A percentile compares a stretch with the other conserved stretches of the same genome.
Conservation (phyloP, 2,113 vertebrate species). For the Phainopepla nitens region DNA sequence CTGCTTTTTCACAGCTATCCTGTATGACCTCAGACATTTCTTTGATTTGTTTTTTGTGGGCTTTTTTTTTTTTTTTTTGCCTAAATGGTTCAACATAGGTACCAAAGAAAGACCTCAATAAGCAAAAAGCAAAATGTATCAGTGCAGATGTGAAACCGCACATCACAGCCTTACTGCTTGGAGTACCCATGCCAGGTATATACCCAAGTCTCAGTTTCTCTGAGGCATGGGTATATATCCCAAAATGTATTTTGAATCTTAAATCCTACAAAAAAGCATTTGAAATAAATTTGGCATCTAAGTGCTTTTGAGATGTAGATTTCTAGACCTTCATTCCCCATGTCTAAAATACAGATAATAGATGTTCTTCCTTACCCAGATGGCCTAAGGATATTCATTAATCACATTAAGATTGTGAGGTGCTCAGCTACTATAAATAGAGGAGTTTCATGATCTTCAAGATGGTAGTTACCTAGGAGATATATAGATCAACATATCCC, state of each 20-base stretch:
- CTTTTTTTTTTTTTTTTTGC: not conserved
- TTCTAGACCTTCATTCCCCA: not conserved
- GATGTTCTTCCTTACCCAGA: not conserved
- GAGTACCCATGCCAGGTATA: not conserved
- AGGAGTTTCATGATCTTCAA: not conserved
- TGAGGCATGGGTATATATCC: not conserved
- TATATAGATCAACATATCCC: not conserved
- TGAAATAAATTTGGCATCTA: not conserved
- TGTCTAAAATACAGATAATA: not conserved
- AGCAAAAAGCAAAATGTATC: not conserved
- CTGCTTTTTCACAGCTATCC: not conserved
- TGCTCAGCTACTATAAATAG: conserved; percentile 19
- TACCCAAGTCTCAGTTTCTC: not conserved
- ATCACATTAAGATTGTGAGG: conserved; percentile 38
- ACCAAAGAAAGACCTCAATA: not conserved
- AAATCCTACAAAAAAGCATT: not conserved
- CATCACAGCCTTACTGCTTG: not conserved
- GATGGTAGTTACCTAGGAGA: conserved; percentile 41
- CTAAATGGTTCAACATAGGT: not conserved
- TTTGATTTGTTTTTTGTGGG: not conserved
- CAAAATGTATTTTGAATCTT: not conserved
- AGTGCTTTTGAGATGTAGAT: not conserved
- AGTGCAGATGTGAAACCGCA: not conserved
- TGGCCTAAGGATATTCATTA: conserved; percentile 46
- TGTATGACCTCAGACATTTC: not conserved